These are phyloP conservation scores for Selenia dentaria DNA, from an alignment of 2,888 invertebrate genomes.

Conservation along the genomic window DNA sequence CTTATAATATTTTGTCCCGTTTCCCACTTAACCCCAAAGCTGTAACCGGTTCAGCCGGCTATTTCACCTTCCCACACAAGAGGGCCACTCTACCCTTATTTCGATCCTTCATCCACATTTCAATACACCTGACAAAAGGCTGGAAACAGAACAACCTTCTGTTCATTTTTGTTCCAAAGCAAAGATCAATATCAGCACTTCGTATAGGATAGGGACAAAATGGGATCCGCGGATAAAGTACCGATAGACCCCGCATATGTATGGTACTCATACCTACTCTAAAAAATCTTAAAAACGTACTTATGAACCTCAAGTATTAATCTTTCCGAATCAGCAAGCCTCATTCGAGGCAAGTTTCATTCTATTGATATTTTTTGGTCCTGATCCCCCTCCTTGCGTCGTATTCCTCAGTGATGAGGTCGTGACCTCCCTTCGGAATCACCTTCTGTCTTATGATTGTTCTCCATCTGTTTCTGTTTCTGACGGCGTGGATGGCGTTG, in stretches of 20 bases:
- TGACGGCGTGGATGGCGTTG: too few species aligned
- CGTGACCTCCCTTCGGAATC: too few species aligned
- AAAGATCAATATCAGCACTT: constrained; percentile 20
- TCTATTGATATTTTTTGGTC: too few species aligned
- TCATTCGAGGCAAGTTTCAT: too few species aligned
- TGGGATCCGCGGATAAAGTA: not conserved
- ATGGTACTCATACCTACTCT: too few species aligned
- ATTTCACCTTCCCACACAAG: constrained; percentile 2
- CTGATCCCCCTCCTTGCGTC: too few species aligned
- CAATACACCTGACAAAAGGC: constrained; percentile 22
- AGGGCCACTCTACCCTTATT: constrained; percentile 1
- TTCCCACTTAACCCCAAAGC: not conserved
- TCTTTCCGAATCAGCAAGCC: too few species aligned
- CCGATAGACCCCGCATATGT: constrained; percentile 1
- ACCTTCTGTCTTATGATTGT: too few species aligned
- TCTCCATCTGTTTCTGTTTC: too few species aligned
- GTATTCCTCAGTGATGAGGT: too few species aligned
- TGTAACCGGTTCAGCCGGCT: not conserved
- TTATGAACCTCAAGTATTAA: too few species aligned
- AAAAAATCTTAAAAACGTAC: too few species aligned
- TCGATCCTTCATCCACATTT: constrained; percentile 9
- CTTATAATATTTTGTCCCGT: not conserved
- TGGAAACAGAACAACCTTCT: not conserved
- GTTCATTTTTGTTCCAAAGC: constrained; percentile 18
- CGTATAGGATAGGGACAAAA: constrained; percentile 14